phyloP scores from a whole-genome alignment of 2,888 invertebrate genomes.

The Bugula neritina region DNA sequence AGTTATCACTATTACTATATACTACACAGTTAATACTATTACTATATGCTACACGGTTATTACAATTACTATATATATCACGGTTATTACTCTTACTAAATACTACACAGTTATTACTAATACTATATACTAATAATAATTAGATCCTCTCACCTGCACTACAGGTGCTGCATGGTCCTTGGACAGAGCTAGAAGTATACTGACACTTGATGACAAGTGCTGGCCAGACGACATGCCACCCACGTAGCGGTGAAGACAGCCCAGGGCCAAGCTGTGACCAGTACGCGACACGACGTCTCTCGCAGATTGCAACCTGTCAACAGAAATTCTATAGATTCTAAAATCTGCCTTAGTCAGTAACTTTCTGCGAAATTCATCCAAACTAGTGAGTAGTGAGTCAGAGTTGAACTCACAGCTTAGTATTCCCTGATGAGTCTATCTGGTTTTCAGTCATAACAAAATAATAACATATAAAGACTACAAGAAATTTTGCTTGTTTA shows the following conservation, averaged over 20 bases:
- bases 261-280: constrained; percentile 82
- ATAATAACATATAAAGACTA: no score
- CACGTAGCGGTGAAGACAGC: constrained; percentile 88
- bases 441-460: no score
- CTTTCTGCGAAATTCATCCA: no score
- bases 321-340: no score
- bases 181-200: constrained; percentile 84
- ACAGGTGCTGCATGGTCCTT: constrained; percentile 88
- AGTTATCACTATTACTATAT: background rate
- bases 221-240: constrained; percentile 94
- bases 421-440: no score
- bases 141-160: constrained; percentile 66
- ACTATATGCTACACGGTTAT: background rate
- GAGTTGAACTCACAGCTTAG: no score
- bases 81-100: background rate
- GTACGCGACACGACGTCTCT: constrained; percentile 80
- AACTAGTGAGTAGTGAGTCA: no score
- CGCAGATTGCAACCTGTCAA: constrained; percentile 69
- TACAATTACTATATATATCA: background rate
- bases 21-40: background rate
- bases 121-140: background rate
- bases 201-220: constrained; percentile 86
- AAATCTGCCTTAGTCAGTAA: no score
- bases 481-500: no score
- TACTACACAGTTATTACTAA: background rate